A percentile compares a stretch with the other conserved stretches of the same genome.
Conservation (phyloP, 2,113 vertebrate species). For the Amblyornis subalaris region DNA sequence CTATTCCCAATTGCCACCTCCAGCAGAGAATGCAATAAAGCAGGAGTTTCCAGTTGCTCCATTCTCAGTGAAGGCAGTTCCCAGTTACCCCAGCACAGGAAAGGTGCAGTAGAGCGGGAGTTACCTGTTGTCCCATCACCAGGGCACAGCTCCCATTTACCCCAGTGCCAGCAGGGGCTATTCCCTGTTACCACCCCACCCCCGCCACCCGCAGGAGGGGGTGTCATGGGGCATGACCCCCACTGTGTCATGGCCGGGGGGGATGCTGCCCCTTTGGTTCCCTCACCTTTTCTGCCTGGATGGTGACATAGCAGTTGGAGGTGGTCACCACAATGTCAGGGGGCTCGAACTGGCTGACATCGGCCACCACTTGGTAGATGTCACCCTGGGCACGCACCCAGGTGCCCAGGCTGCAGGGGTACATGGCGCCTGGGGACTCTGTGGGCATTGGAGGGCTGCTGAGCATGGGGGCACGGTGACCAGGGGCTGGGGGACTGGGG, state of each 20-base stretch:
- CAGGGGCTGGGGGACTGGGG: no score
- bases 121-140: no score
- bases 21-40: fast-evolving
- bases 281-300: slow-evolving; percentile 83
- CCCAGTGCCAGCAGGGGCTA: neutral
- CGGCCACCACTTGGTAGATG: slow-evolving; percentile 75
- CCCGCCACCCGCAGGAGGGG: fast-evolving
- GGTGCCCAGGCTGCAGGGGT: slow-evolving; percentile 62
- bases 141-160: neutral
- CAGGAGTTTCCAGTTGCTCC: neutral
- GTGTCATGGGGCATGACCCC: neutral
- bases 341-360: slow-evolving; percentile 83
- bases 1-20: neutral
- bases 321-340: slow-evolving; percentile 82
- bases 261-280: fast-evolving
- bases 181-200: neutral
- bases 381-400: slow-evolving; percentile 65
- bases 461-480: fast-evolving
- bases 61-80: neutral
- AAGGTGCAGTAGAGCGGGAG: no score
- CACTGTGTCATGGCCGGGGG: fast-evolving
- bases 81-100: neutral
- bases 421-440: slow-evolving; percentile 28
- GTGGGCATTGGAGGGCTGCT: neutral
- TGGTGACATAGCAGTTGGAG: slow-evolving; percentile 75